A percentile compares a stretch with the other conserved stretches of the same genome.
phyloP scores from a whole-genome alignment of 2,113 vertebrate species.

The Aleadryas rufinucha region DNA sequence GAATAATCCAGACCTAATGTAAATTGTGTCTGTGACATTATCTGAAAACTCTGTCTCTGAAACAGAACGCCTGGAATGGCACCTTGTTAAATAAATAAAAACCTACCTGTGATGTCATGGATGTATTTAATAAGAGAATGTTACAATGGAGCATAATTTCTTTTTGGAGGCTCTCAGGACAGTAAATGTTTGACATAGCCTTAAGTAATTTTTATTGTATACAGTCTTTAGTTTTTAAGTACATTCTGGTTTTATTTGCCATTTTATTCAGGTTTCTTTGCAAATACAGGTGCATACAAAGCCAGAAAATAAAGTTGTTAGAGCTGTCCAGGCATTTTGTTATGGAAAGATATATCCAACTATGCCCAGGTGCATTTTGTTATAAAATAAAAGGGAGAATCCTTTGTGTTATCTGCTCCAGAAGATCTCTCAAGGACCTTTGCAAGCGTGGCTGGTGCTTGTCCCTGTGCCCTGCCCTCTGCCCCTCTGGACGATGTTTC shows the following conservation, averaged over 20 bases:
- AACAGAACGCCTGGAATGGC: background rate
- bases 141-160: background rate
- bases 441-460: background rate
- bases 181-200: background rate
- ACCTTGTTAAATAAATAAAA: background rate
- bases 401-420: background rate
- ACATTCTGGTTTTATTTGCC: background rate
- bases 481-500: accelerated
- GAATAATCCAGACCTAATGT: background rate
- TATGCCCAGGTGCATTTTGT: background rate
- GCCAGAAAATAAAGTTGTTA: background rate
- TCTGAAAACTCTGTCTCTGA: background rate
- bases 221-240: background rate
- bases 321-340: background rate
- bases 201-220: background rate
- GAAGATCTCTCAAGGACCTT: background rate
- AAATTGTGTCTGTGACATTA: background rate
- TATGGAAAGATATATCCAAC: background rate
- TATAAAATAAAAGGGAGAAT: background rate
- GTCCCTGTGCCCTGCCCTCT: background rate
- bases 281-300: background rate
- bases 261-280: background rate
- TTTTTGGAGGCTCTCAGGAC: background rate
- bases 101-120: background rate
- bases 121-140: background rate